Conservation (phyloP, 92 coral and sea anemone genomes). For the Scolanthus callimorphus region DNA sequence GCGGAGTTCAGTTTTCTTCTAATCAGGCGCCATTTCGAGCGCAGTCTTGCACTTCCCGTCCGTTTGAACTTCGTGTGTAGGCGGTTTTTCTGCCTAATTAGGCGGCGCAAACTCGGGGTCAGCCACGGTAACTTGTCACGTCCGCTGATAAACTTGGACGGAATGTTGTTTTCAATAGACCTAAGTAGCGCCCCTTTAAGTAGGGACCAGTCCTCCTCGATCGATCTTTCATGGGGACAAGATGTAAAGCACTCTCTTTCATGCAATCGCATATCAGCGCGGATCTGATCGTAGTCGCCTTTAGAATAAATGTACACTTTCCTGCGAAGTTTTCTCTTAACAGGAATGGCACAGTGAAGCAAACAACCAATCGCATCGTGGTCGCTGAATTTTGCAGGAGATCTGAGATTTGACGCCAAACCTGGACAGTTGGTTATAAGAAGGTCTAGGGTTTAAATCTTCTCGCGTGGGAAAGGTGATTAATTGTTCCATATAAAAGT, state of each 20-base stretch:
- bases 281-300: background rate
- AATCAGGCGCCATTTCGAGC: slow-evolving; percentile 6
- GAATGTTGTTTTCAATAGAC: slow-evolving; percentile 18
- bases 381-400: slow-evolving; percentile 44
- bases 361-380: slow-evolving; percentile 31
- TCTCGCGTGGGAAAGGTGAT: slow-evolving; percentile 37
- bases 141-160: slow-evolving; percentile 34
- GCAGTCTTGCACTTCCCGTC: slow-evolving; percentile 15
- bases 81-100: slow-evolving; percentile 28
- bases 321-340: slow-evolving; percentile 1
- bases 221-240: slow-evolving; percentile 4
- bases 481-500: slow-evolving; percentile 18
- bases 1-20: slow-evolving; percentile 9
- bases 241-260: background rate
- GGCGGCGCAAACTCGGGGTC: slow-evolving; percentile 19
- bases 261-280: background rate
- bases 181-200: slow-evolving; percentile 18
- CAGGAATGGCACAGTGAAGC: background rate
- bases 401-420: background rate
- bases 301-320: slow-evolving; percentile 2
- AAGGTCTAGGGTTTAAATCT: slow-evolving; percentile 36
- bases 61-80: slow-evolving; percentile 35
- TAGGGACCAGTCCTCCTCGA: slow-evolving; percentile 38
- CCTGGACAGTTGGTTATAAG: slow-evolving; percentile 16
- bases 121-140: slow-evolving; percentile 48